Evolutionary conservation across 2,888 invertebrate genomes (phyloP).

Genomic region (Adelphocoris suturalis): DNA sequence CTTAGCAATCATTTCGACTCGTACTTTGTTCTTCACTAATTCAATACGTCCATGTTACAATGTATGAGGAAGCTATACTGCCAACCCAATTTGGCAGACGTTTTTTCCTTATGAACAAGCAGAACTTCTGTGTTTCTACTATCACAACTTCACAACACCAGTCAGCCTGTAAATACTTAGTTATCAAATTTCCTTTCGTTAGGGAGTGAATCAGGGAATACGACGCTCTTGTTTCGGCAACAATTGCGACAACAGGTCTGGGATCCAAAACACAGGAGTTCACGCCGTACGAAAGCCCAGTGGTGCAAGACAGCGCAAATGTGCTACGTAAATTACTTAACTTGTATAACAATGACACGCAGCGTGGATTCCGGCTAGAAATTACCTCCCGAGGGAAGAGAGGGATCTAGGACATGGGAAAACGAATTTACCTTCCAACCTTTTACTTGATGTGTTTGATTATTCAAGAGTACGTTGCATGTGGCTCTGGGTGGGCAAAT

Average conservation of each 20-base stretch:
- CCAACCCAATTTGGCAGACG: too few relatives aligned
- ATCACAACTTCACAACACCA: too few relatives aligned
- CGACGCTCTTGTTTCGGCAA: constrained; percentile 27
- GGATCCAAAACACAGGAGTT: neutral
- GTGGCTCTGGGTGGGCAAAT: too few relatives aligned
- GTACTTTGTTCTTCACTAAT: too few relatives aligned
- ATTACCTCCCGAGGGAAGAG: constrained; percentile 9
- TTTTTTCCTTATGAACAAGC: too few relatives aligned
- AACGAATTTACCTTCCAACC: neutral
- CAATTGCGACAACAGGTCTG: constrained; percentile 2
- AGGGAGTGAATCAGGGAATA: neutral
- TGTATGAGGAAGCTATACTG: too few relatives aligned
- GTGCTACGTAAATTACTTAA: constrained; percentile 49
- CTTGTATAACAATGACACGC: constrained; percentile 60
- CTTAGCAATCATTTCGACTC: too few relatives aligned
- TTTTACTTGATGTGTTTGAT: neutral
- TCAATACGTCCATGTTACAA: too few relatives aligned
- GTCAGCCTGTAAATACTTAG: too few relatives aligned
- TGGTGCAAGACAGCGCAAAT: constrained; percentile 56
- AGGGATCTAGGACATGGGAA: constrained; percentile 48
- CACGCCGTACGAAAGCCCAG: constrained; percentile 21
- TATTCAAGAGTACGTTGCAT: neutral
- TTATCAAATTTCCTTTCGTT: too few relatives aligned
- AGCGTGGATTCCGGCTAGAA: constrained; percentile 18
- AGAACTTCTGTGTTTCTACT: too few relatives aligned